Evolutionary conservation across 53 echinoderm and acorn worm species (phyloP).

Genomic region (Holothuria leucospilota): DNA sequence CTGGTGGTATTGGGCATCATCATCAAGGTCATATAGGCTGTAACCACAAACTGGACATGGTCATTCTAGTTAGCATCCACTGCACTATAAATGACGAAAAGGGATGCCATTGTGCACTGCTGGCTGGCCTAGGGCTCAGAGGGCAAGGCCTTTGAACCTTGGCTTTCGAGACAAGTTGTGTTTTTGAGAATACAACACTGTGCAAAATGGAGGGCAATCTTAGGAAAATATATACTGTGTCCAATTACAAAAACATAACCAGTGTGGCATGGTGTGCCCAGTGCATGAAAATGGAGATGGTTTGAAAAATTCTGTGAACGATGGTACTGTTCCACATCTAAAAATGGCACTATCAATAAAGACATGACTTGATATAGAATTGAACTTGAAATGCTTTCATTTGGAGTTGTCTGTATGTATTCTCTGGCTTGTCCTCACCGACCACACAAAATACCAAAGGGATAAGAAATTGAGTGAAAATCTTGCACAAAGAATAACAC

Average conservation of each 20-base stretch:
- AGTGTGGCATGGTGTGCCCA: constrained; percentile 93
- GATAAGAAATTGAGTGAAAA: background rate
- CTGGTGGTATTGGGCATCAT: no score
- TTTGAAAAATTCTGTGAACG: constrained; percentile 74
- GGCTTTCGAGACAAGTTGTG: no score
- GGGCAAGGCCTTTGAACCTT: no score
- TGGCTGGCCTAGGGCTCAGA: no score
- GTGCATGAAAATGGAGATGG: constrained; percentile 77
- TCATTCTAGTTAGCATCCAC: no score
- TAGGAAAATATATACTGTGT: no score
- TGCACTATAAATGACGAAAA: no score
- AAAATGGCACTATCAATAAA: constrained; percentile 82
- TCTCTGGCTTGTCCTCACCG: constrained; percentile 90
- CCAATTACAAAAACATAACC: constrained; percentile 62
- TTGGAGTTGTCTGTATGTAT: constrained; percentile 60
- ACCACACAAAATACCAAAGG: constrained; percentile 15
- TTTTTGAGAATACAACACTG: no score
- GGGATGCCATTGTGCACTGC: no score
- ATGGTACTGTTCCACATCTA: constrained; percentile 72
- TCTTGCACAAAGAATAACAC: background rate
- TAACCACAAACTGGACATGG: no score
- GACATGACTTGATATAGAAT: constrained; percentile 81
- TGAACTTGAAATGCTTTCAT: constrained; percentile 85
- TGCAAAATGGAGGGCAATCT: no score
- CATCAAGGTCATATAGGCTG: no score